Percentiles rank a stretch among this genome's conserved stretches.
These are phyloP conservation scores for Rotaria sp. DNA, from an alignment of 2,888 invertebrate genomes.

Conservation along the genomic window DNA sequence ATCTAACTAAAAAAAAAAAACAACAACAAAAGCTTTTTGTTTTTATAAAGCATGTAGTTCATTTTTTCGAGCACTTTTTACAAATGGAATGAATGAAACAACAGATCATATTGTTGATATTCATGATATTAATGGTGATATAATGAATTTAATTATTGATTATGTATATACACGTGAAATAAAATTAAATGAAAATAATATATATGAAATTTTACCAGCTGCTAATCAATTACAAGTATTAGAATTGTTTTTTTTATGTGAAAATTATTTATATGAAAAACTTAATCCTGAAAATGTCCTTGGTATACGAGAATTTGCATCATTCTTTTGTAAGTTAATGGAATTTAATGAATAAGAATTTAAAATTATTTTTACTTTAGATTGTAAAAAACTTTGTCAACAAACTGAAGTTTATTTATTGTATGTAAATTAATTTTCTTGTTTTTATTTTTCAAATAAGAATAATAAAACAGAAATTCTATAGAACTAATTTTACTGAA, in stretches of 20 bases:
- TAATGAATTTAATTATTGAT: conserved; percentile 59
- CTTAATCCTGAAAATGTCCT: conserved; percentile 73
- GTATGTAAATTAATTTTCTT: not conserved
- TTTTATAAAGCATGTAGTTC: conserved; percentile 68
- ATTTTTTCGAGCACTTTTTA: conserved; percentile 80
- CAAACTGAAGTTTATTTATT: not conserved
- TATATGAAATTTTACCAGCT: conserved; percentile 66
- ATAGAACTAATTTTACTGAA: conserved; percentile 64
- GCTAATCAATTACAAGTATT: conserved; percentile 80
- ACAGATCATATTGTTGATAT: conserved; percentile 57
- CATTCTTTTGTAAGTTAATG: conserved; percentile 59
- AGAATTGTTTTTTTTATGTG: conserved; percentile 73
- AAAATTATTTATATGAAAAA: conserved; percentile 66
- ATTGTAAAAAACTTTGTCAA: not conserved
- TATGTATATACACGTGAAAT: conserved; percentile 76
- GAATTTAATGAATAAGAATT: not conserved
- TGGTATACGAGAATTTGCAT: conserved; percentile 74
- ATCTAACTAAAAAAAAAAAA: no score
- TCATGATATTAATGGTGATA: conserved; percentile 26
- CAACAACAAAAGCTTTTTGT: not conserved
- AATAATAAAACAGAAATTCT: not conserved
- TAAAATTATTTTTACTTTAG: not conserved
- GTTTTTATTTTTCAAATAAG: not conserved
- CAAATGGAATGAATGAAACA: conserved; percentile 67
- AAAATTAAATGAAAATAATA: conserved; percentile 69